A percentile compares a stretch with the other conserved stretches of the same genome.
These are phyloP conservation scores for Telmatochromis sp. DNA, from an alignment of 2,113 vertebrate genomes.

Conservation along the genomic window DNA sequence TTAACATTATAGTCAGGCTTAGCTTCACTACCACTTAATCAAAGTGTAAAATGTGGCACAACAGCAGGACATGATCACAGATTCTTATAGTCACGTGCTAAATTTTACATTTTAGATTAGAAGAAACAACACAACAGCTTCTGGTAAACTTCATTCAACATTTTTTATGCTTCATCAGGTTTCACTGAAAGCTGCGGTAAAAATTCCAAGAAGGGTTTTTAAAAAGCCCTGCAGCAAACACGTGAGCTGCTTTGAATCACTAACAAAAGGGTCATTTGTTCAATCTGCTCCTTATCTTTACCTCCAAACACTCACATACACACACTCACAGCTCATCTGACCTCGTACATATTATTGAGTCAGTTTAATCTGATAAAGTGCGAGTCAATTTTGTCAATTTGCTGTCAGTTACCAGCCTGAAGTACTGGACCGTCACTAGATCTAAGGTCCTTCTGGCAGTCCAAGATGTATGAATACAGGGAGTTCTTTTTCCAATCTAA, in stretches of 20 bases:
- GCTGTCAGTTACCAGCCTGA: not conserved
- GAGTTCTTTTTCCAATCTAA: not conserved
- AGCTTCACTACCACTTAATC: not conserved
- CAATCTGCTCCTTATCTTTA: not conserved
- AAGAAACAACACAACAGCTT: not conserved
- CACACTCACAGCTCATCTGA: not conserved
- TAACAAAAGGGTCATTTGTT: constrained; percentile 39
- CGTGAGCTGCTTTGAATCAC: constrained; percentile 26
- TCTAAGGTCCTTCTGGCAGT: not conserved
- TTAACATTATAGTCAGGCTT: not conserved
- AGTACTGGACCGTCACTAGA: not conserved
- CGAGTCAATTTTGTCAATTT: not conserved
- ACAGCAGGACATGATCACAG: not conserved
- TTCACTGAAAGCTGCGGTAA: not conserved
- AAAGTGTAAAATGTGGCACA: not conserved
- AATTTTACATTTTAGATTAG: not conserved
- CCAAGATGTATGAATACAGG: not conserved
- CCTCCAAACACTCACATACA: not conserved
- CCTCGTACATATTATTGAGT: not conserved
- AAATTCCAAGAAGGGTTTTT: not conserved
- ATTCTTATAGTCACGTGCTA: not conserved
- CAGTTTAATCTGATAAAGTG: not conserved
- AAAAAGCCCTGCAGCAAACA: constrained; percentile 10
- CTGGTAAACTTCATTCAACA: not conserved
- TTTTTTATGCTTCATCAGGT: not conserved